Percentiles rank a stretch among this genome's conserved stretches.
phyloP scores from a whole-genome alignment of 2,888 invertebrate genomes.

The Zaprionus obscuricornis region DNA sequence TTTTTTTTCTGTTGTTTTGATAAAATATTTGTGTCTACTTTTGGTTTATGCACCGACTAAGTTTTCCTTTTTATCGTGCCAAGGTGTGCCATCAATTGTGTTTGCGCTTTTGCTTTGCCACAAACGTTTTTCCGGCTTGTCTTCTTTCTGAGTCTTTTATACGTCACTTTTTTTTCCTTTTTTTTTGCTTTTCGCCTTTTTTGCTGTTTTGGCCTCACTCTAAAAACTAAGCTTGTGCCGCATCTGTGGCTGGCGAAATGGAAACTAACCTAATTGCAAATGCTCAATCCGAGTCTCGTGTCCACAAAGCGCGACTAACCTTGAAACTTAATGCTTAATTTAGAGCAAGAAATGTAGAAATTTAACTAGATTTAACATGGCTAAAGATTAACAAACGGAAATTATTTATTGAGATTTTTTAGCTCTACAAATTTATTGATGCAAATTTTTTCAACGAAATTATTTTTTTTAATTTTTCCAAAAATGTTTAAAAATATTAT shows the following conservation, averaged over 20 bases:
- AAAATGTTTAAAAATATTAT: too few species aligned
- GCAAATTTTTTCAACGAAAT: too few species aligned
- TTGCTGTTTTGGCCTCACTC: constrained; percentile 25
- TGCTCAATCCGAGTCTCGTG: too few species aligned
- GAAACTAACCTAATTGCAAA: constrained; percentile 57
- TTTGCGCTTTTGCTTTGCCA: constrained; percentile 25
- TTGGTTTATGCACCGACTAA: constrained; percentile 68
- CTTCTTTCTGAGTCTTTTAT: constrained; percentile 6
- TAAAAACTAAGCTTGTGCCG: constrained; percentile 33
- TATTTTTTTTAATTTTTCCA: too few species aligned
- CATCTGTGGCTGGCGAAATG: constrained; percentile 25
- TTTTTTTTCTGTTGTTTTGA: constrained; percentile 33
- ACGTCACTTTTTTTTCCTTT: constrained; percentile 11
- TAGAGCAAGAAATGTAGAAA: too few species aligned
- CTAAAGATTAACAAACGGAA: too few species aligned
- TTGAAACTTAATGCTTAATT: constrained; percentile 3
- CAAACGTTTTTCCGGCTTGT: constrained; percentile 47
- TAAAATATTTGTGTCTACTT: constrained; percentile 69
- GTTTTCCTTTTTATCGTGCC: constrained; percentile 79
- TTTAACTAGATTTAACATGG: too few species aligned
- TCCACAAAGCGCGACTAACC: not conserved
- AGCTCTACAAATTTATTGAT: too few species aligned
- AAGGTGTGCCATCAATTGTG: constrained; percentile 78
- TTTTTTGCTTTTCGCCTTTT: constrained; percentile 29
- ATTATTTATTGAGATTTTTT: too few species aligned